phyloP scores from a whole-genome alignment of 2,797 vertebrate genomes.

The Dicrostonyx torquatus region DNA sequence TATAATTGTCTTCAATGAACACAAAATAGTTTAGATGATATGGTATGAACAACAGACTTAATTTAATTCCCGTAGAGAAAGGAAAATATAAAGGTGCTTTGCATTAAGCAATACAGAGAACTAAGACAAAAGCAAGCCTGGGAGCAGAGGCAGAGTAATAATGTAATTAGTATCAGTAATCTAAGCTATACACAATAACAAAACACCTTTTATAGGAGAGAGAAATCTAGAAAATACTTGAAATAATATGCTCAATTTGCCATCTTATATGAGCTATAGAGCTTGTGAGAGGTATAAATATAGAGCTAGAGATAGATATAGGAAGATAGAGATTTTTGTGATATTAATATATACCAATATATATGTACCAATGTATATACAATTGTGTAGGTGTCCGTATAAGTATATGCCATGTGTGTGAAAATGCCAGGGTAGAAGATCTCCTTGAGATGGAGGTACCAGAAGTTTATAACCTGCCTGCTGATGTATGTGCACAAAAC shows the following conservation, averaged over 20 bases:
- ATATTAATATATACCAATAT: too few relatives aligned
- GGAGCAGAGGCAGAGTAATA: not conserved
- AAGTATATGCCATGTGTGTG: not conserved
- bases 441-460: not conserved
- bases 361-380: not conserved
- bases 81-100: not conserved
- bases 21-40: not conserved
- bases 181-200: not conserved
- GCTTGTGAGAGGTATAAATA: not conserved
- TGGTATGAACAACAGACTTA: not conserved
- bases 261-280: not conserved
- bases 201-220: not conserved
- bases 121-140: not conserved
- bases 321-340: too few relatives aligned
- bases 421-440: not conserved
- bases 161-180: not conserved
- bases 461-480: not conserved
- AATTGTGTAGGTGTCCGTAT: not conserved
- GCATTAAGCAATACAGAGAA: not conserved
- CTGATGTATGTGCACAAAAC: not conserved
- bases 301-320: too few relatives aligned
- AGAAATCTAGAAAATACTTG: not conserved
- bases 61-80: not conserved
- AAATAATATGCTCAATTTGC: not conserved
- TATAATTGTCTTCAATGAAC: not conserved